phyloP scores from a whole-genome alignment of 2,797 vertebrate genomes.

The Myripristis murdjan region DNA sequence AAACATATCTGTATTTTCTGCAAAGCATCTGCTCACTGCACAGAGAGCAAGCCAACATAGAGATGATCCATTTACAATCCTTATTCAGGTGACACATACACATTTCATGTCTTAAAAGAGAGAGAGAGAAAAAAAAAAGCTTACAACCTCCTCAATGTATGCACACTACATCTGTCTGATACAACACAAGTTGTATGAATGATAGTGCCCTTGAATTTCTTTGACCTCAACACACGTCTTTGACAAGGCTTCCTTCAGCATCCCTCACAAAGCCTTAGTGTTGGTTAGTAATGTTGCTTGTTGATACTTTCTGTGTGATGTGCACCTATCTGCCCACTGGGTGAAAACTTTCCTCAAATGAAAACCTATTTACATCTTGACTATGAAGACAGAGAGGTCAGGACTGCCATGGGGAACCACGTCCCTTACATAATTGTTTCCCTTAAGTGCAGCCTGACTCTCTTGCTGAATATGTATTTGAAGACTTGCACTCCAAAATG shows the following conservation, averaged over 20 bases:
- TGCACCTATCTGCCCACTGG: background rate
- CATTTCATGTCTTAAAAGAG: background rate
- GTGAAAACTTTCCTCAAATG: background rate
- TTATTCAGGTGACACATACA: background rate
- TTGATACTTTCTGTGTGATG: background rate
- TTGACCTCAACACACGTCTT: background rate
- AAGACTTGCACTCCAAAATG: background rate
- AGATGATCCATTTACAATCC: background rate
- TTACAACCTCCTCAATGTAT: background rate
- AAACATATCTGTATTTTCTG: constrained; percentile 15
- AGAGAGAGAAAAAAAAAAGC: no score
- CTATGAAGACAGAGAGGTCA: no score
- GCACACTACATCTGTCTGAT: background rate
- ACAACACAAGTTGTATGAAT: background rate
- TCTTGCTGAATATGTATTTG: constrained; percentile 20
- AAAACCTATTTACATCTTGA: background rate
- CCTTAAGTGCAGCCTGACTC: no score
- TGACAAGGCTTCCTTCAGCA: background rate
- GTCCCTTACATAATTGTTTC: no score
- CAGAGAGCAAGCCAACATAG: background rate
- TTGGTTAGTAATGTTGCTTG: background rate
- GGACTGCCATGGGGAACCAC: no score
- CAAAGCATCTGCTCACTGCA: constrained; percentile 21
- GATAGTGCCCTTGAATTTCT: background rate
- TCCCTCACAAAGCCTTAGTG: background rate